Conservation (phyloP, 2,888 invertebrate genomes). For the Electrophaes corylata region DNA sequence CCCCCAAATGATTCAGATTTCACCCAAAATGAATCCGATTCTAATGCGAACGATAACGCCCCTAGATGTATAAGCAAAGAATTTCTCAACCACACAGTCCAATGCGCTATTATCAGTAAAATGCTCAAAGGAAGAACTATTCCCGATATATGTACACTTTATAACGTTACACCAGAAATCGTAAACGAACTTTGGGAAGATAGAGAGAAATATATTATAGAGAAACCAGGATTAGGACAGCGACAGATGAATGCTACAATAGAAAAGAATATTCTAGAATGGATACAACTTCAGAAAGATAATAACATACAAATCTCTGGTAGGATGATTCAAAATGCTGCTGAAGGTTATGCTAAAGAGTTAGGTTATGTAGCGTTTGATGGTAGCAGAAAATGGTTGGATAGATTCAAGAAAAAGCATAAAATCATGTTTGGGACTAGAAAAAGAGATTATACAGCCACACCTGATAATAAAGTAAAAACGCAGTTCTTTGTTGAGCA, state of each 20-base stretch:
- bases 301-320: conserved; percentile 51
- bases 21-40: conserved; percentile 10
- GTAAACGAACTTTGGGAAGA: conserved; percentile 59
- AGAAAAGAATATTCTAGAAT: conserved; percentile 50
- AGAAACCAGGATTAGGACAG: conserved; percentile 43
- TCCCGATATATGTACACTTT: conserved; percentile 51
- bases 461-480: conserved; percentile 55
- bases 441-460: conserved; percentile 44
- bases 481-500: conserved; percentile 57
- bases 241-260: conserved; percentile 52
- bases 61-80: conserved; percentile 35
- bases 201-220: conserved; percentile 49
- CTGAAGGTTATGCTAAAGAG: conserved; percentile 54
- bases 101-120: conserved; percentile 57
- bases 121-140: conserved; percentile 56
- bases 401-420: conserved; percentile 55
- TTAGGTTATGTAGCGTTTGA: conserved; percentile 55
- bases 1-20: background rate
- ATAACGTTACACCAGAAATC: conserved; percentile 50
- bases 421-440: conserved; percentile 41
- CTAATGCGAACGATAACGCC: background rate
- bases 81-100: conserved; percentile 45
- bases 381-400: conserved; percentile 60
- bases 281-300: conserved; percentile 48
- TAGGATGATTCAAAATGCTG: conserved; percentile 53